Evolutionary conservation across 2,888 invertebrate species (phyloP).

Genomic region (Epinotia nisella): DNA sequence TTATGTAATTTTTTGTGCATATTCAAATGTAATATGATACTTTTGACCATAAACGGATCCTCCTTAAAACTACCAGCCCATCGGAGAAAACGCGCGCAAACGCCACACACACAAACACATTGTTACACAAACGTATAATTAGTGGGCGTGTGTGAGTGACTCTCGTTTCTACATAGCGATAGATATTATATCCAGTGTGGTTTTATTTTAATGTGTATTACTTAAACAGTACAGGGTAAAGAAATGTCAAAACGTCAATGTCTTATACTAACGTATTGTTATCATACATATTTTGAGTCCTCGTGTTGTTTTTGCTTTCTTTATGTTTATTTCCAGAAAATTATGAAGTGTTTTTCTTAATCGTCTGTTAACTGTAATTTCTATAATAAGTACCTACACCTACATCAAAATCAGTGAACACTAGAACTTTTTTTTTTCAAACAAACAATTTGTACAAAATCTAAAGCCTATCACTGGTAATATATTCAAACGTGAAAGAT

Average conservation of each 20-base stretch:
- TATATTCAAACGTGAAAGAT: conserved; percentile 9
- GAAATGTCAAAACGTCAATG: neutral
- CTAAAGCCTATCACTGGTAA: conserved; percentile 9
- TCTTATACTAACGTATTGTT: neutral
- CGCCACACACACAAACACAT: conserved; percentile 43
- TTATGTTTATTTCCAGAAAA: neutral
- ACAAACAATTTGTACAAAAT: neutral
- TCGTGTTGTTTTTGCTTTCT: neutral
- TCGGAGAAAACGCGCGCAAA: conserved; percentile 54
- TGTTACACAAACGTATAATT: conserved; percentile 48
- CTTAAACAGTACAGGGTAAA: neutral
- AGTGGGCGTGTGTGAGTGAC: conserved; percentile 47
- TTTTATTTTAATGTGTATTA: conserved; percentile 23
- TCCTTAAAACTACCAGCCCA: conserved; percentile 44
- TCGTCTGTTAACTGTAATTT: too few relatives aligned
- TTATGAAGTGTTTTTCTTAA: too few relatives aligned
- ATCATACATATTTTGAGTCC: neutral
- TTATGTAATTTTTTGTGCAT: neutral
- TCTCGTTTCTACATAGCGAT: conserved; percentile 48
- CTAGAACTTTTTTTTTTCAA: too few relatives aligned
- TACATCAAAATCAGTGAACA: too few relatives aligned
- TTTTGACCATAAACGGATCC: conserved; percentile 22
- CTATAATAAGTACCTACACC: neutral
- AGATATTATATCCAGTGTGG: conserved; percentile 39
- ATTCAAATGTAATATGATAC: conserved; percentile 6